phyloP scores from a whole-genome alignment of 2,888 invertebrate genomes.

The Corythucha ciliata region DNA sequence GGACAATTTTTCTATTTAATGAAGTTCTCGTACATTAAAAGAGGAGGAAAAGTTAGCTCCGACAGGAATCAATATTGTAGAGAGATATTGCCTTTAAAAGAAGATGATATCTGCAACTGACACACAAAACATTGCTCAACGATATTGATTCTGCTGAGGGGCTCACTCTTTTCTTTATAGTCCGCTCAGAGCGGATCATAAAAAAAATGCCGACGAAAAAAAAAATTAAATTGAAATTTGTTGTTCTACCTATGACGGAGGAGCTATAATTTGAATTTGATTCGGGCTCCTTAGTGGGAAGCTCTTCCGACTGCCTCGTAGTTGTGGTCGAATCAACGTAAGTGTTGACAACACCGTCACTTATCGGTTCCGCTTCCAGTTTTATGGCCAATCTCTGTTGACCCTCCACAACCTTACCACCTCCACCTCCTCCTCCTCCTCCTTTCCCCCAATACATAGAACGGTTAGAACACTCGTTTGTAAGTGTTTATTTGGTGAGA shows the following conservation, averaged over 20 bases:
- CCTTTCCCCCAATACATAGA: background rate
- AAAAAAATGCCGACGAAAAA: background rate
- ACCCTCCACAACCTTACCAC: constrained; percentile 41
- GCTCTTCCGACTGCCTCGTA: constrained; percentile 33
- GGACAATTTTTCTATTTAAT: no score
- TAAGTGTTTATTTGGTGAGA: background rate
- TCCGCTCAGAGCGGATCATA: no score
- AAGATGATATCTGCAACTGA: no score
- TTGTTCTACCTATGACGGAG: constrained; percentile 23
- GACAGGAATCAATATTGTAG: no score
- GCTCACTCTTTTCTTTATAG: no score
- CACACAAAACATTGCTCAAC: no score
- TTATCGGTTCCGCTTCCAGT: constrained; percentile 30
- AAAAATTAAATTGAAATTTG: background rate
- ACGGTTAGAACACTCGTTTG: background rate
- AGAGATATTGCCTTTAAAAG: no score
- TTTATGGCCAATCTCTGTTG: constrained; percentile 28
- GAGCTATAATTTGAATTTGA: constrained; percentile 21
- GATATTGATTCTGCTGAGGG: no score
- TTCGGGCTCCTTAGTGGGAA: constrained; percentile 41
- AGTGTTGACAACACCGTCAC: constrained; percentile 31
- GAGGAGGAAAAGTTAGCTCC: no score
- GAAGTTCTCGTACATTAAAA: no score
- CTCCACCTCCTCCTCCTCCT: constrained; percentile 40
- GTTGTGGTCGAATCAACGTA: constrained; percentile 37